phyloP scores from a whole-genome alignment of 64 coral and sea anemone species.

The Trachythela sp. region DNA sequence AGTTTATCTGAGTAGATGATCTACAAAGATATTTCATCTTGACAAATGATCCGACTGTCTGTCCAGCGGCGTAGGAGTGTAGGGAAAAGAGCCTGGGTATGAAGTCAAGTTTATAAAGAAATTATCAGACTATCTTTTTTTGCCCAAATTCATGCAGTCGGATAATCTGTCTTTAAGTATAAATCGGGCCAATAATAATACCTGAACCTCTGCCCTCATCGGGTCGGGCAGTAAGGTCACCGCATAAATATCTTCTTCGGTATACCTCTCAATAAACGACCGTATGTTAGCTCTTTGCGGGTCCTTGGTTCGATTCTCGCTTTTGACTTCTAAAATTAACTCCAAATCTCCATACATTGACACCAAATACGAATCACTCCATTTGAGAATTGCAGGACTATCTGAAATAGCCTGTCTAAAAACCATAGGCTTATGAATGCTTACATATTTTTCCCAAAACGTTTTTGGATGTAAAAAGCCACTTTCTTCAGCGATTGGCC shows the following conservation, averaged over 20 bases:
- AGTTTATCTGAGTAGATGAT: too few relatives aligned
- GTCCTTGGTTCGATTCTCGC: constrained; percentile 75
- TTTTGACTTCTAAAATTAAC: constrained; percentile 73
- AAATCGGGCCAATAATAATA: too few relatives aligned
- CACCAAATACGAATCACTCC: constrained; percentile 76
- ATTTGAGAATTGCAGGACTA: constrained; percentile 62
- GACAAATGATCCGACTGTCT: too few relatives aligned
- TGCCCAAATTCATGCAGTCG: too few relatives aligned
- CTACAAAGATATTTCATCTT: too few relatives aligned
- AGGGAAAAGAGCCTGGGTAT: too few relatives aligned
- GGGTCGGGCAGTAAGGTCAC: constrained; percentile 94
- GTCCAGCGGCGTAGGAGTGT: too few relatives aligned
- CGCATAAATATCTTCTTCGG: constrained; percentile 69
- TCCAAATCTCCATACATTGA: constrained; percentile 88
- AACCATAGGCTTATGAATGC: constrained; percentile 45
- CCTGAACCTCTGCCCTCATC: constrained; percentile 86
- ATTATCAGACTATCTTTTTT: too few relatives aligned
- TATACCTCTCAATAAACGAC: constrained; percentile 75
- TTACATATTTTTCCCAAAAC: constrained; percentile 78
- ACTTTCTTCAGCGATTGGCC: constrained; percentile 67
- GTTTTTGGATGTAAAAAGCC: constrained; percentile 60
- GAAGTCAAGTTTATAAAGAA: too few relatives aligned
- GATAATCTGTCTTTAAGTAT: too few relatives aligned
- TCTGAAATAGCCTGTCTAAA: constrained; percentile 64
- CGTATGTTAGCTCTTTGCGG: constrained; percentile 41